These are phyloP conservation scores for Lypha dubia DNA, from an alignment of 2,888 invertebrate species.

Conservation along the genomic window DNA sequence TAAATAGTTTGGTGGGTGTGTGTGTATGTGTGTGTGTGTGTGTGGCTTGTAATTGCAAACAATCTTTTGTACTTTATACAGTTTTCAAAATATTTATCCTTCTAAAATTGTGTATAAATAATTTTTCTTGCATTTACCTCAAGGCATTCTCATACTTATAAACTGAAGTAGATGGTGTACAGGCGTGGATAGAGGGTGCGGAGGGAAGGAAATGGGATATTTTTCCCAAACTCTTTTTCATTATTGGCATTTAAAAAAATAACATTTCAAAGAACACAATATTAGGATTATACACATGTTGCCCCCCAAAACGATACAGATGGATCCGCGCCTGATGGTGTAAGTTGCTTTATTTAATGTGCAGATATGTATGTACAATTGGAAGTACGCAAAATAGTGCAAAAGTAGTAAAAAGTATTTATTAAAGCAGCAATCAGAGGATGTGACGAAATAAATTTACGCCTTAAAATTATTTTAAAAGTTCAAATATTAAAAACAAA, in stretches of 20 bases:
- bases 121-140: conserved; percentile 37
- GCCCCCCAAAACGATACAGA: too few species aligned
- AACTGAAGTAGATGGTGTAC: conserved; percentile 17
- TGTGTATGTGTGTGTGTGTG: not conserved
- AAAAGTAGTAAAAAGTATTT: not conserved
- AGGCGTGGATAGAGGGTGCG: too few species aligned
- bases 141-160: conserved; percentile 26
- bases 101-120: conserved; percentile 7
- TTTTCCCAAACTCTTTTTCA: too few species aligned
- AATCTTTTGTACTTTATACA: not conserved
- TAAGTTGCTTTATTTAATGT: conserved; percentile 32
- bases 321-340: too few species aligned
- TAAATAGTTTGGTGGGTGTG: conserved; percentile 12
- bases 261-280: too few species aligned
- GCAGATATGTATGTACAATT: not conserved
- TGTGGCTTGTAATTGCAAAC: conserved; percentile 9
- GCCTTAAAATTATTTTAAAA: not conserved
- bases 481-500: too few species aligned
- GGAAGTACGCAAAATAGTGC: not conserved
- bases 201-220: too few species aligned
- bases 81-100: conserved; percentile 12
- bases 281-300: too few species aligned
- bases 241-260: too few species aligned
- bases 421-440: not conserved
- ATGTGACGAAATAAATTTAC: not conserved